Evolutionary conservation across 92 coral and sea anemone genomes (phyloP), one percentile per base, ranked within the genome.

Genomic region (Bergia puertoricense): DNA sequence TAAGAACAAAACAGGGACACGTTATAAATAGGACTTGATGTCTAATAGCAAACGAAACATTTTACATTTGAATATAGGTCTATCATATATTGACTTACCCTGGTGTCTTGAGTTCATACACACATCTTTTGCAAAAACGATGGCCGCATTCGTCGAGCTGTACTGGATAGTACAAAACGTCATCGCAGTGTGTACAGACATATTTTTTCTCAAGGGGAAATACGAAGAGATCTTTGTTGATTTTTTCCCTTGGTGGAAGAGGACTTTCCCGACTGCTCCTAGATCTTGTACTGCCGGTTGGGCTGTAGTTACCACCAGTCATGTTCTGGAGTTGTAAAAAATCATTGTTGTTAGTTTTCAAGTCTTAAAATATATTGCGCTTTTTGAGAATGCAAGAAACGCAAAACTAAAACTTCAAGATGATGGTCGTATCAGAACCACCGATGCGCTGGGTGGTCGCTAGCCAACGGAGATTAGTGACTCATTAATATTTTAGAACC

Each of bases 171-270:
- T 98, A 94, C 22, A 97, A 91, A 9, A 95, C 86, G 46, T 91
- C 96, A 10, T 92, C 94, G 85, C 99, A 97, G 76, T 93, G 90
- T 2, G 96, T 95, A 84, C 99, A 97, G 41, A 88, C 91, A 78
- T 94, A 95, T 68, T 95, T 97, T 86, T 92, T 93, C 81, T 94
- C 96, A 48, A 93, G 86, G n/a, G 99, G 99, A 84, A 81, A 97
- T 40, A 97, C 94, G 43, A 95, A 95, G 15, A 80, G 81, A 10
- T 86, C 88, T 78, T 75, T 86, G 44, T 78, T 68, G 74, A 91
- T 85, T 76, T 89, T 89, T 68, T 85, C 88, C 45, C 84, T 67
- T 37, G 85, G 85, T 76, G 90, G 91, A 43, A 91, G 91, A 14
- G 98, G 95, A 23, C 92, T 91, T 11, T 93, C 95, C 45, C 92